Base-by-base conservation (phyloP, 2,797 vertebrate species). In the Thalassophryne amazonica region DNA sequence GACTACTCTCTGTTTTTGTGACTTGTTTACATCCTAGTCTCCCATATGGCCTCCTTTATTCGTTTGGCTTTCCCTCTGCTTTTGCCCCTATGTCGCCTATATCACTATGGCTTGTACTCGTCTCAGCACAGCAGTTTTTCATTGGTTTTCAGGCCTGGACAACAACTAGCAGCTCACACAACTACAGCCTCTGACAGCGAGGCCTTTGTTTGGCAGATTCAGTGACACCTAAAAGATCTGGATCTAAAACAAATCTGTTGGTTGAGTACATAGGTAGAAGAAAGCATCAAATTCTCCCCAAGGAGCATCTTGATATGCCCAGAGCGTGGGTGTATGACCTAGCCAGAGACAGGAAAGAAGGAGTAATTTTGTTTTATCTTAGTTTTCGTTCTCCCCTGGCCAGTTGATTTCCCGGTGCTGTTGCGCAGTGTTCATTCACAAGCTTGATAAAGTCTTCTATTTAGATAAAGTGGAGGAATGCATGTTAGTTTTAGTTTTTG, bases 1-100 rank as follows among this genome's bases (percentile, higher is more conserved):
- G 81, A 88, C 89, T 88, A 81, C 75, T 73, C 74, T 74, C 69
- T 55, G 80, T 85, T 77, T 69, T 72, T 73, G 69, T 67, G 81
- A 62, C 83, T 88, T 78, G 78, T 86, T 87, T 85, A 89, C 85
- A 83, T 48, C 57, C 4, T 45, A 33, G 65, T 61, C 64, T 37
- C 69, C 75, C 57, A 56, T 65, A 65, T 62, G 74, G 36, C 55
- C 69, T 45, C 43, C 51, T 40, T 60, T 66, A 19, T 37, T 46
- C 41, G 43, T 14, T 39, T 0, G 7, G 13, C 36, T 32, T 63
- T 57, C 23, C 39, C 11, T 0, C 31, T 2, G 18, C 35, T 22
- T 14, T 3, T 16, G 41, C 40, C 37, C 29, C 51, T 12, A 13
- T 21, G 30, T 29, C 22, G 8, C n/a, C 30, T 37, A 15, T 11